Conservation (phyloP, 2,888 invertebrate species). For the Melangyna quadrimaculata region DNA sequence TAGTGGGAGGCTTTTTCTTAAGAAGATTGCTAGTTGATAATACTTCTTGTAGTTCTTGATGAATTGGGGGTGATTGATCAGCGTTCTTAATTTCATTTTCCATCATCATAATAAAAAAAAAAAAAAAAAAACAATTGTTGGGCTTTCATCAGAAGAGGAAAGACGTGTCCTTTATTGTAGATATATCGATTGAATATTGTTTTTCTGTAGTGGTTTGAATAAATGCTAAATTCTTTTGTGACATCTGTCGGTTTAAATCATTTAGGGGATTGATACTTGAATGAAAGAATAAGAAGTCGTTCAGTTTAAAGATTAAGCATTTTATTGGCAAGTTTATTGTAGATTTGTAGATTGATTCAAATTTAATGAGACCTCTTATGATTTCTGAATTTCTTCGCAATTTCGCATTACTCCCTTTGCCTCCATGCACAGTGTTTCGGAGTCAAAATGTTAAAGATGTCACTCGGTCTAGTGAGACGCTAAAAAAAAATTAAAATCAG, state of each 20-base stretch:
- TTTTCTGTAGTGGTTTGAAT: not conserved
- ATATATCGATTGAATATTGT: not conserved
- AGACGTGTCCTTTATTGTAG: not conserved
- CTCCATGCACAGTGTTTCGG: too few species aligned
- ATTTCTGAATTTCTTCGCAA: too few species aligned
- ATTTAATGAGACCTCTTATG: too few species aligned
- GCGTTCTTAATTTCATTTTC: constrained; percentile 30
- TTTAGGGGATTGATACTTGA: not conserved
- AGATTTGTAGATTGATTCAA: too few species aligned
- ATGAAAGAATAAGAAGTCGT: not conserved
- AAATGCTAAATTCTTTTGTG: not conserved
- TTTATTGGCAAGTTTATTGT: too few species aligned
- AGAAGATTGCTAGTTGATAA: constrained; percentile 56
- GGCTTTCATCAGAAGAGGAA: not conserved
- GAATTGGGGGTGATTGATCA: constrained; percentile 68
- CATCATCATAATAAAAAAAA: not conserved
- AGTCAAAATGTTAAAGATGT: too few species aligned
- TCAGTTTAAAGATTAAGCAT: too few species aligned
- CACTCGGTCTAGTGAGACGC: too few species aligned
- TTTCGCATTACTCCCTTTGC: too few species aligned
- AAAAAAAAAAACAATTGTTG: not conserved
- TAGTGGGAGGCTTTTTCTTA: constrained; percentile 36
- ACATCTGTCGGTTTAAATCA: not conserved
- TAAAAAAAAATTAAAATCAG: too few species aligned
- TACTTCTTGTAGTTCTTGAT: constrained; percentile 27